A percentile compares a stretch with the other conserved stretches of the same genome.
phyloP scores from a whole-genome alignment of 2,113 vertebrate species.

The Eupsittula cactorum region DNA sequence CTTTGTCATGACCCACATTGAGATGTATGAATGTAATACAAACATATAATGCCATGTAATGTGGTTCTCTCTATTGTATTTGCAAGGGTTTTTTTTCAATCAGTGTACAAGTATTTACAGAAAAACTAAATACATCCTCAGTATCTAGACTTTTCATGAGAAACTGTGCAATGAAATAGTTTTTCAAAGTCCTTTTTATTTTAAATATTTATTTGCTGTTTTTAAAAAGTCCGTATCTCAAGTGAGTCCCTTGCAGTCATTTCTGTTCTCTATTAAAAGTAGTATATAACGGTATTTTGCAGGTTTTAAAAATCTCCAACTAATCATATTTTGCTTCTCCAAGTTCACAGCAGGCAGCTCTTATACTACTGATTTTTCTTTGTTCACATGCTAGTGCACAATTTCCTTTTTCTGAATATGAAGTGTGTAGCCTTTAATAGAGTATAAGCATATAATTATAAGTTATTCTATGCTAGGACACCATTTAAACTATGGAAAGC shows the following conservation, averaged over 20 bases:
- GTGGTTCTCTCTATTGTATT: background rate
- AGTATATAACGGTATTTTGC: background rate
- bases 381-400: background rate
- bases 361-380: background rate
- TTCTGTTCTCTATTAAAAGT: conserved; percentile 4
- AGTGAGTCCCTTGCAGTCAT: background rate
- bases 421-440: background rate
- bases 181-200: conserved; percentile 2
- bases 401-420: conserved; percentile 2
- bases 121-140: conserved; percentile 5
- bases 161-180: conserved; percentile 1
- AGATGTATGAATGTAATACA: conserved; percentile 36
- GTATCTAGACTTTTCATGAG: background rate
- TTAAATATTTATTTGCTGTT: background rate
- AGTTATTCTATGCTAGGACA: background rate
- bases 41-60: background rate
- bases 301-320: conserved; percentile 21
- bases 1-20: conserved; percentile 45
- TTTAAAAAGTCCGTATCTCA: background rate
- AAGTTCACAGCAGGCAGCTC: background rate
- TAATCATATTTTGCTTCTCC: conserved; percentile 1
- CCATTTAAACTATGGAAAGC: background rate
- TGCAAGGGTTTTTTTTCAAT: conserved; percentile 38
- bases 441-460: background rate
- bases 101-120: conserved; percentile 24